Conservation (phyloP, 2,888 invertebrate species). For the Frankliniella fusca region DNA sequence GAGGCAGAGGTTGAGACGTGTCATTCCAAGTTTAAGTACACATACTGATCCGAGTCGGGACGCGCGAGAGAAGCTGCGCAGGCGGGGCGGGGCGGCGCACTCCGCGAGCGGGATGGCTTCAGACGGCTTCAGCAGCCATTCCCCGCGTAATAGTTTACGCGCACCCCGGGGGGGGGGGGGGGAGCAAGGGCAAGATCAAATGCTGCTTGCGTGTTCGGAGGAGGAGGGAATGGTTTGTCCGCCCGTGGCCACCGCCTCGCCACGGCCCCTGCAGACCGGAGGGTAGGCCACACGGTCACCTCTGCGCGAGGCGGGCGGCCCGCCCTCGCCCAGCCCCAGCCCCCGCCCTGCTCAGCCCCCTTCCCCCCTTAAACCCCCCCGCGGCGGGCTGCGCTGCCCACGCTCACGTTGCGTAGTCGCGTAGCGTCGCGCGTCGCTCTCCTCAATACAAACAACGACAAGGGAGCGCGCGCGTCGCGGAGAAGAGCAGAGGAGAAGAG, state of each 20-base stretch:
- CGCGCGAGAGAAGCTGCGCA: neutral
- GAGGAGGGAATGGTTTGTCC: no score
- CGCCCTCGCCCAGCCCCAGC: neutral
- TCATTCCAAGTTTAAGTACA: conserved; percentile 23
- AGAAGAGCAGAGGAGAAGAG: neutral
- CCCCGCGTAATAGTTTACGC: neutral
- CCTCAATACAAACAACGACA: neutral
- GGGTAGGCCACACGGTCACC: neutral
- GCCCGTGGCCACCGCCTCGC: no score
- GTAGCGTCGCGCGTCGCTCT: neutral
- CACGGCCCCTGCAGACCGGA: neutral
- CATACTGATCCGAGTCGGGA: neutral
- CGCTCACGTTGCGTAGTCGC: no score
- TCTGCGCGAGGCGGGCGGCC: neutral
- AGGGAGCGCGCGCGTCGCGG: neutral
- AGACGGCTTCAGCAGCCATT: neutral
- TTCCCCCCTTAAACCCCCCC: neutral
- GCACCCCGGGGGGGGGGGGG: neutral
- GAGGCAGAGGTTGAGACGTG: neutral
- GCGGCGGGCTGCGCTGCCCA: neutral
- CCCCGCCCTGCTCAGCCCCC: no score
- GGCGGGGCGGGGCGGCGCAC: neutral
- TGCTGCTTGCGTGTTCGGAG: no score
- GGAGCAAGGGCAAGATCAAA: no score
- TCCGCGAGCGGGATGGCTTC: neutral